Conservation (phyloP, 2,113 vertebrate species). For the Psittacula cyanocephala region DNA sequence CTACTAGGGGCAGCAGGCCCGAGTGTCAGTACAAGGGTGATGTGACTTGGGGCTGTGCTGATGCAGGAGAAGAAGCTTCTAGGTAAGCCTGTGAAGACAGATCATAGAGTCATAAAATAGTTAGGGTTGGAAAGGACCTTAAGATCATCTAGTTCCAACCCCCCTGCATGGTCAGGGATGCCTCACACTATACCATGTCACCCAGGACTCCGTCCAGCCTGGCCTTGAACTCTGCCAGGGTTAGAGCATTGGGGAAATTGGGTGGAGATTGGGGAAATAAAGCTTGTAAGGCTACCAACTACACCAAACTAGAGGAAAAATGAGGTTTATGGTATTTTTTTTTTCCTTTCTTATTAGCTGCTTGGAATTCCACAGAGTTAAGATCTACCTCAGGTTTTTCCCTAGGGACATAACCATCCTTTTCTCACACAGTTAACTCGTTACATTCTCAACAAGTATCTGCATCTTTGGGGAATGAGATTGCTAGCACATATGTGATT, state of each 20-base stretch:
- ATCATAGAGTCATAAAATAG: neutral
- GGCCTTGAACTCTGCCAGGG: neutral
- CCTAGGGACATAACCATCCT: fast-evolving
- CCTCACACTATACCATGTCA: neutral
- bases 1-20: neutral
- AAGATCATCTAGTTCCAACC: neutral
- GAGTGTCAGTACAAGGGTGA: fast-evolving
- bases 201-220: fast-evolving
- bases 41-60: fast-evolving
- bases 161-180: neutral
- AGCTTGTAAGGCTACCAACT: fast-evolving
- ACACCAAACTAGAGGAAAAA: neutral
- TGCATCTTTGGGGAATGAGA: neutral
- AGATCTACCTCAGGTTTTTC: neutral
- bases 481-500: fast-evolving
- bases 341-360: fast-evolving
- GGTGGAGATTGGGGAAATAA: neutral
- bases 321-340: fast-evolving
- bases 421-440: neutral
- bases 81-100: fast-evolving
- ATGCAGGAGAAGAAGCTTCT: neutral
- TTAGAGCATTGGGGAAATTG: neutral
- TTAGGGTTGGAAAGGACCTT: neutral
- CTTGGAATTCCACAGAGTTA: neutral
- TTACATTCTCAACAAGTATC: neutral